Base-by-base conservation (phyloP, 2,888 invertebrate genomes). In the Hypsopygia costalis region DNA sequence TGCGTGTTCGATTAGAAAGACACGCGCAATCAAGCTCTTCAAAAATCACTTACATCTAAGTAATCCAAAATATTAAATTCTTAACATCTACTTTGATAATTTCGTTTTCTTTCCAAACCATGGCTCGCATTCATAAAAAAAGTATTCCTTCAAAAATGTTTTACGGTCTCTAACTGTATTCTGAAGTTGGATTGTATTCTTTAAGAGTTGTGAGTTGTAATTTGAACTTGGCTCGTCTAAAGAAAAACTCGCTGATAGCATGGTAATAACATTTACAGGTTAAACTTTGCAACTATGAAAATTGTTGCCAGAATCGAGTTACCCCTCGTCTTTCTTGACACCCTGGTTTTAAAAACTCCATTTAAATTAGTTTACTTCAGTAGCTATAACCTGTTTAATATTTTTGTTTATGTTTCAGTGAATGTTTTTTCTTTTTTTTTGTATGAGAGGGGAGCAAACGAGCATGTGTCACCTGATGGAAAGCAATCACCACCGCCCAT, bases 241-340 rank as follows among this genome's bases (percentile, higher is more conserved):
- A 51, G 44, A 51, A 56, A 49, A 49, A 51, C 50, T 48, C 57
- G 57, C 49, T 56, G 61, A 71, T 67, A 67, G 62, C 59, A 36
- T 46, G 54, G 66, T 71, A 73, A 74, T 67, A 68, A 63, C 71
- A 69, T 74, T 77, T 70, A 65, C 67, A 65, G 69, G 65, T 66
- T 60, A 58, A 79, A 80, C 75, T 78, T 71, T 55, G 59, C 67
- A 67, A 75, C 74, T 77, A 76, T 73, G 74, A 77, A 80, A 80
- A 78, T 80, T 80, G 79, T 79, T 71, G 65, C 56, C 63, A 57
- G 62, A 74, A 71, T 76, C 52, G 63, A 76, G 69, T 78, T 73
- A 68, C 62, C 57, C 63, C 62, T 61, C 68, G 45, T 49, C 48
- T 55, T 51, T 51, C 49, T 51, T 49, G 50, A 45, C 20, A 37